Evolutionary conservation across 2,113 vertebrate species (phyloP).

Genomic region (Gorsachius goisagi): DNA sequence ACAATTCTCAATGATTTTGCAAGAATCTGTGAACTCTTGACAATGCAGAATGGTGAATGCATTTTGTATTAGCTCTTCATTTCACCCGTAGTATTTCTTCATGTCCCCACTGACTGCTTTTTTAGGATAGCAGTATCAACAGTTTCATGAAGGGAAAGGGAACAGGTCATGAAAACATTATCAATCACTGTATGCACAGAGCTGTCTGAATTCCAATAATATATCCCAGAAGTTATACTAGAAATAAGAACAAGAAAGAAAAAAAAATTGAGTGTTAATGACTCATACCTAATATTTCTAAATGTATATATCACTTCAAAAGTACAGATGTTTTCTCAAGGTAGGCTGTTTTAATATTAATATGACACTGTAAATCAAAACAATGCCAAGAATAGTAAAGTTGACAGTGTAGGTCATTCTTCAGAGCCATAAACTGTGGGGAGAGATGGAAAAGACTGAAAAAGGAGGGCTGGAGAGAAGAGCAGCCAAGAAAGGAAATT

Average conservation of each 20-base stretch:
- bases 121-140: neutral
- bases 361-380: neutral
- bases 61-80: neutral
- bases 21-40: neutral
- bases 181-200: neutral
- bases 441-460: neutral
- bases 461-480: neutral
- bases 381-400: neutral
- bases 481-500: neutral
- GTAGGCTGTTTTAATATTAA: neutral
- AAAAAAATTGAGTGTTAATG: fast-evolving
- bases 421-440: neutral
- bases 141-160: neutral
- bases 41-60: neutral
- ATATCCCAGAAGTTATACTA: neutral
- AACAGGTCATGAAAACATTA: neutral
- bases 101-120: neutral
- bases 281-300: neutral
- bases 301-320: neutral
- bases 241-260: neutral
- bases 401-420: neutral
- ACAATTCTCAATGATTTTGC: neutral
- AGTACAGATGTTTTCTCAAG: neutral
- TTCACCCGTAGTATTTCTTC: neutral
- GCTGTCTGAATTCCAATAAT: neutral